phyloP scores from a whole-genome alignment of 2,797 vertebrate species.

The Eulemur albifrons region DNA sequence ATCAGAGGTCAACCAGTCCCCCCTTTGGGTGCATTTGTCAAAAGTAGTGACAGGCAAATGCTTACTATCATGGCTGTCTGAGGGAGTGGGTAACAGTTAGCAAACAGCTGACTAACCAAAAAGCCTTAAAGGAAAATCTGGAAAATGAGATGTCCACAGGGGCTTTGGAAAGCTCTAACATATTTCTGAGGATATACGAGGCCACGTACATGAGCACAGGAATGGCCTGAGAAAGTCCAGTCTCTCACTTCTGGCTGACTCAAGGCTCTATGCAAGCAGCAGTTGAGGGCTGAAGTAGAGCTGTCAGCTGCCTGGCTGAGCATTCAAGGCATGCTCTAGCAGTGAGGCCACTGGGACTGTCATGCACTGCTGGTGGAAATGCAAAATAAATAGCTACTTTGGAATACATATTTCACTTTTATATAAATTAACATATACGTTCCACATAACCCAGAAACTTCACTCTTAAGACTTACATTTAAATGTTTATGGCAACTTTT shows the following conservation, averaged over 20 bases:
- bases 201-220: not conserved
- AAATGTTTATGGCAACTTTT: not conserved
- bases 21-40: not conserved
- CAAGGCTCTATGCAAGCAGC: not conserved
- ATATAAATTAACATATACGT: not conserved
- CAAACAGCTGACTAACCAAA: not conserved
- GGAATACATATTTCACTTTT: not conserved
- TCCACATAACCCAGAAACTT: not conserved
- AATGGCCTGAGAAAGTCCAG: not conserved
- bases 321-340: not conserved
- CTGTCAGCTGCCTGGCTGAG: not conserved
- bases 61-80: not conserved
- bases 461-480: not conserved
- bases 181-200: not conserved
- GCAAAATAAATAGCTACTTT: not conserved
- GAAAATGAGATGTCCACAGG: not conserved
- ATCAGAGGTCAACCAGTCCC: not conserved
- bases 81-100: not conserved
- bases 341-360: not conserved
- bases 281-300: not conserved
- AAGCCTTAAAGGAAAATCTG: not conserved
- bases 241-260: not conserved
- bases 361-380: not conserved
- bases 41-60: slow-evolving; percentile 1
- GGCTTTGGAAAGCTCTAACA: not conserved